Conservation (phyloP, 1,140 invertebrate species). For the Drosophila mauritiana region DNA sequence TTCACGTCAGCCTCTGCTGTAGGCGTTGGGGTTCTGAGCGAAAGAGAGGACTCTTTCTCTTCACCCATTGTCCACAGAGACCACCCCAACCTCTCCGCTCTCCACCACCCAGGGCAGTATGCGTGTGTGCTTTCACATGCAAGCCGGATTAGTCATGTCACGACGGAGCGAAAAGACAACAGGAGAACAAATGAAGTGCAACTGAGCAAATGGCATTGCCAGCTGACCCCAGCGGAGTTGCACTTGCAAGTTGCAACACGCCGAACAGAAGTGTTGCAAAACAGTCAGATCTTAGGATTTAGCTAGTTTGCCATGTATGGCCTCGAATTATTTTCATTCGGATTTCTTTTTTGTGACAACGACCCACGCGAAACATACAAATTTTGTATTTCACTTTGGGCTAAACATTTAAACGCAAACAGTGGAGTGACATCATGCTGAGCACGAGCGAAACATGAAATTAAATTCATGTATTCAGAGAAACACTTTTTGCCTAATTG, state of each 20-base stretch:
- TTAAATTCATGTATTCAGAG: slow-evolving; percentile 30
- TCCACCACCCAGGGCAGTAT: neutral
- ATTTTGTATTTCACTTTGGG: slow-evolving; percentile 52
- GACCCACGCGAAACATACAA: slow-evolving; percentile 55
- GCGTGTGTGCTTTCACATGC: slow-evolving; percentile 53
- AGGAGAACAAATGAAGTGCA: slow-evolving; percentile 4
- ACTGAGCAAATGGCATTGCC: slow-evolving; percentile 45
- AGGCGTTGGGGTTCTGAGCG: neutral
- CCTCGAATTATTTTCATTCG: slow-evolving; percentile 32
- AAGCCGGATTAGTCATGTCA: slow-evolving; percentile 64
- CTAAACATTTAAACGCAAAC: slow-evolving; percentile 53
- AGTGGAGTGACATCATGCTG: slow-evolving; percentile 63
- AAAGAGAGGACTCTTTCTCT: slow-evolving; percentile 7
- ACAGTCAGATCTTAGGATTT: slow-evolving; percentile 21
- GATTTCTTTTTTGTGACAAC: slow-evolving; percentile 40
- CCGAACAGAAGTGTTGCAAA: slow-evolving; percentile 20
- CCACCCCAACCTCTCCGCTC: neutral
- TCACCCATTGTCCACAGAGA: neutral
- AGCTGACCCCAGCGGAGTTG: slow-evolving; percentile 47
- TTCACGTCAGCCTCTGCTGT: neutral
- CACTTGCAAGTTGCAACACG: slow-evolving; percentile 37
- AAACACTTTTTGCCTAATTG: slow-evolving; percentile 45
- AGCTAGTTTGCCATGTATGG: slow-evolving; percentile 57
- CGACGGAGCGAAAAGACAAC: slow-evolving; percentile 21
- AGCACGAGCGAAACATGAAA: slow-evolving; percentile 24